These are phyloP conservation scores for Protobothrops flavoviridis DNA, from an alignment of 2,113 vertebrate species.

Conservation along the genomic window DNA sequence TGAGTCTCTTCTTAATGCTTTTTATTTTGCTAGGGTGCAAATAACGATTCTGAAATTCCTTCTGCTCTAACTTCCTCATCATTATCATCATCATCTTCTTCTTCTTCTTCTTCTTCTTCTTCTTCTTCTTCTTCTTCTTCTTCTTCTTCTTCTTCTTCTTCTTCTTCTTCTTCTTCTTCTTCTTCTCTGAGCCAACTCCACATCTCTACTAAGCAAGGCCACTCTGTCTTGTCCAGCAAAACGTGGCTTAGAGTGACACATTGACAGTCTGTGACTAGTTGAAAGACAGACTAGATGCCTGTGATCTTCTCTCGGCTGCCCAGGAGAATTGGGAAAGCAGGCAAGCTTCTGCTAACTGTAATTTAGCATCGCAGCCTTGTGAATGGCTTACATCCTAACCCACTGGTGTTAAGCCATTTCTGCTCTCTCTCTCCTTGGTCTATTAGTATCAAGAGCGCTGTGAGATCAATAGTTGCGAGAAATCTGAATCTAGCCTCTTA, in stretches of 20 bases:
- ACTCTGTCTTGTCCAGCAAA: not conserved
- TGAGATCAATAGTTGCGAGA: conserved; percentile 5
- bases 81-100: too few species aligned
- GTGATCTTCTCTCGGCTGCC: not conserved
- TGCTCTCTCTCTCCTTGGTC: not conserved
- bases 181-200: not conserved
- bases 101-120: too few species aligned
- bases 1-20: not conserved
- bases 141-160: too few species aligned
- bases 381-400: not conserved
- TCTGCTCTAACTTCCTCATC: too few species aligned
- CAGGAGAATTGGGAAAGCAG: not conserved
- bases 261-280: not conserved
- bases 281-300: not conserved
- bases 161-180: too few species aligned
- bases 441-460: not conserved
- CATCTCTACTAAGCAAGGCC: not conserved
- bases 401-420: not conserved
- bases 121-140: too few species aligned
- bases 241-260: not conserved
- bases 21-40: not conserved
- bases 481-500: not conserved
- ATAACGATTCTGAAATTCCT: not conserved
- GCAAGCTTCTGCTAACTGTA: not conserved
- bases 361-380: not conserved